Base-by-base conservation (phyloP, 2,113 vertebrate species). In the Alectura lathami region DNA sequence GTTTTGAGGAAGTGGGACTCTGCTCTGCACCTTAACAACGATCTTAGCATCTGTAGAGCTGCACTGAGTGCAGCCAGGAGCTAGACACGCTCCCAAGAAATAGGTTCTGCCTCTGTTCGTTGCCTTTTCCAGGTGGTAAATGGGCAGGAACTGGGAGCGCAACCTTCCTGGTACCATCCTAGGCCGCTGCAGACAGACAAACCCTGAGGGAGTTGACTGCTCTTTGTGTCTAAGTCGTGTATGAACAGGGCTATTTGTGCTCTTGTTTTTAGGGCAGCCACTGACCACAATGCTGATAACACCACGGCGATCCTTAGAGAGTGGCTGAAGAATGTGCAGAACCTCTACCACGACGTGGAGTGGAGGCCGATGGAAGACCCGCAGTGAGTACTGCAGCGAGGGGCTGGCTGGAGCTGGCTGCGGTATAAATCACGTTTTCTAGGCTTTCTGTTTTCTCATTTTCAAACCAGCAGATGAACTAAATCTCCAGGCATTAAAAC, bases 361-460 rank as follows among this genome's bases (percentile, higher is more conserved):
- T 99, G 99, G 99, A 98, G 99, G 45, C 99, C 99, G 0, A 98
- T 99, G 99, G 98, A 99, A 18, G 98, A 98, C 5, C 99, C 99
- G 2, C 97, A 62, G 99, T 99, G 94, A 98, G 98, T 98, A 83
- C 56, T 42, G 20, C 53, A 50, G 30, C 1, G 13, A 56, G 18
- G 59, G 45, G 24, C 73, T 82, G 29, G 9, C 12, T 17, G 22
- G 72, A 21, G 16, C 12, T 43, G 7, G 42, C 51, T 16, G 29
- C 7, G 26, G n/a, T 23, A 8, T 26, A 16, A 43, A 9, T 74
- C 21, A 29, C 17, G 22, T 29, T 54, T 43, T 34, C 2, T 1
- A 29, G 27, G 9, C 42, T 40, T 77, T 40, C 54, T 68, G 4
- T 30, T 77, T 70, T 30, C 68, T 53, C 64, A 4, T 24, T 80